Evolutionary conservation across 2,797 vertebrate species (phyloP), one percentile per base, ranked within the genome.

Genomic region (Microctenopoma lineatum): DNA sequence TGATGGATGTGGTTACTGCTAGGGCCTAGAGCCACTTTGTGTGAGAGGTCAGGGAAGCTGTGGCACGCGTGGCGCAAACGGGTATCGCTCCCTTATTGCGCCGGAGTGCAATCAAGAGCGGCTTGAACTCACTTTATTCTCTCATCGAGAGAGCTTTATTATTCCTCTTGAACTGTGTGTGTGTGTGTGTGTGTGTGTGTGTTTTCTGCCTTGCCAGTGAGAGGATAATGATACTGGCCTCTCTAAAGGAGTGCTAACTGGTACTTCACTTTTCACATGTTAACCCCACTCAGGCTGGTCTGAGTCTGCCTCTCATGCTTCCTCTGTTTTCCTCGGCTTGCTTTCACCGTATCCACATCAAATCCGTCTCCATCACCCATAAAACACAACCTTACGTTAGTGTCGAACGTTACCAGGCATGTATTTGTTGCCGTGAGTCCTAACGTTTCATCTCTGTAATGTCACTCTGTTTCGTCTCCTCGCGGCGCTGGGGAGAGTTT

Each of bases 181-280:
- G 11, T 55, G 48, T 59, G 84, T 86, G 11, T 55, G 48, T n/a
- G n/a, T n/a, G n/a, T n/a, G 21, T 34, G 11, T 55, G 48, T 59
- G 84, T 86, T 84, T 79, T 70, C 70, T 75, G 84, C 87, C 84
- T 84, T 78, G 82, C 87, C 82, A 77, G 83, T 74, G 84, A 91
- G 89, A 82, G 85, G 89, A 92, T 91, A 91, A 92, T 92, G 89
- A 90, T 90, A 85, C 85, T 76, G 80, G 83, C 89, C 89, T 91
- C 89, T 91, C 80, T 80, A 79, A 86, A 89, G 75, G 88, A 94
- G 92, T 90, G 86, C 83, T 79, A 92, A 91, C 88, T 90, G 87
- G 82, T 88, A 86, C 92, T 93, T 92, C 89, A 92, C 83, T 88
- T 88, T 88, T 89, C 87, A 88, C 90, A 85, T 85, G 84, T 85